These are phyloP conservation scores for Oceanodroma tethys DNA, from an alignment of 2,113 vertebrate genomes.

Conservation along the genomic window DNA sequence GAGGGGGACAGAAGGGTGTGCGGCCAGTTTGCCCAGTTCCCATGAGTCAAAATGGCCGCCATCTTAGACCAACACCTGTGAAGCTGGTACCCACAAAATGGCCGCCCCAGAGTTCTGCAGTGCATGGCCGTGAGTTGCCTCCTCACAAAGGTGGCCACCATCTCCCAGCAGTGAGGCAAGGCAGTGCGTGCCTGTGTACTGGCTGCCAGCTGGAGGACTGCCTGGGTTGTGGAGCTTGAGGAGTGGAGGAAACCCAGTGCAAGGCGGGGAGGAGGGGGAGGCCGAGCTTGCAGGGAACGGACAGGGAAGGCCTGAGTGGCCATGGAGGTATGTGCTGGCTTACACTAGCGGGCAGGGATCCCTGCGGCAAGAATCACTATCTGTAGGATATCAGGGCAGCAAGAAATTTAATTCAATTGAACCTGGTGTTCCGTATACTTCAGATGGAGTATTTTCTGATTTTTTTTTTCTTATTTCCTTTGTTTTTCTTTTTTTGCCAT, in stretches of 20 bases:
- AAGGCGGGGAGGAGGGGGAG: neutral
- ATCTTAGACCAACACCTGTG: neutral
- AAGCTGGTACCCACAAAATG: neutral
- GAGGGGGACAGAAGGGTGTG: neutral
- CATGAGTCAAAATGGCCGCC: neutral
- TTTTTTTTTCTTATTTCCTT: neutral
- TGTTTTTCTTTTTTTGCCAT: neutral
- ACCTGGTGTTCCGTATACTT: neutral
- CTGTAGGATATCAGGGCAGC: neutral
- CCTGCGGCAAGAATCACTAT: too few species aligned
- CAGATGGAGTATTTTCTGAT: neutral
- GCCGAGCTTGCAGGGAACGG: fast-evolving
- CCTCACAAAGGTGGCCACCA: fast-evolving
- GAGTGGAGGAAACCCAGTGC: fast-evolving
- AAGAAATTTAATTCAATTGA: neutral
- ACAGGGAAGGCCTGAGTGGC: fast-evolving
- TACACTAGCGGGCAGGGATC: fast-evolving
- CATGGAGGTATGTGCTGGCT: neutral
- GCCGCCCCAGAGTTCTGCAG: neutral
- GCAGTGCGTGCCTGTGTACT: fast-evolving
- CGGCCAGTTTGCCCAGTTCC: neutral
- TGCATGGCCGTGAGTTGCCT: fast-evolving
- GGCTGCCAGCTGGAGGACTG: neutral
- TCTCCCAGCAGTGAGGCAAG: neutral
- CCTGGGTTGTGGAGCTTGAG: neutral